Base-by-base conservation (phyloP, 1,140 invertebrate genomes). In the Lordiphosa stackelbergi region DNA sequence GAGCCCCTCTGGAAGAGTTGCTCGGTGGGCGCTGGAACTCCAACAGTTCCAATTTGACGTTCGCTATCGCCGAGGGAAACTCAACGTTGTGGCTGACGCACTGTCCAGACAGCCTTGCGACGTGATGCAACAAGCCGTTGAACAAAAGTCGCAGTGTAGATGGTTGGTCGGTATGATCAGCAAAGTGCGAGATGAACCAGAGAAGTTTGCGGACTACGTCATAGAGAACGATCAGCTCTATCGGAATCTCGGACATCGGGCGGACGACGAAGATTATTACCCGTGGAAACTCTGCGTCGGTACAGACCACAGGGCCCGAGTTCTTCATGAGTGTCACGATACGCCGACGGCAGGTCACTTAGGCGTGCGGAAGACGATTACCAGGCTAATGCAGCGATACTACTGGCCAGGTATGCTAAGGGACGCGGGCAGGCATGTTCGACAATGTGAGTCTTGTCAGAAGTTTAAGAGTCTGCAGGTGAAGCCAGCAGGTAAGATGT, bases 221-320 rank as follows among this genome's bases (percentile, higher is more conserved):
- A 22, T 9, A 7, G 16, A 24, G 9, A 24, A 10, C 9, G 16
- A 19, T 8, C 41, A 11, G 7, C 8, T 28, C 24, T 28, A 13
- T 5, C 7, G 24, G 24, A 28, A 28, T 5, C 24, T 24, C 8
- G 19, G 19, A 16, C 8, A 37, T 7, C 1, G 22, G 5, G 34
- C 16, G 5, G n/a, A 51, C 6, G 35, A 43, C 9, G 8, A 38
- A 5, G 6, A 9, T 16, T 40, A 2, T n/a, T n/a, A n/a, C n/a
- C n/a, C n/a, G n/a, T 51, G 35, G 3, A 40, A 40, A n/a, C 19
- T 24, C 8, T 43, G 41, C 10, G 41, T 43, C 8, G 41, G 5
- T 3, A 24, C 4, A 0, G 19, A 43, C 3, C 13, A 22, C 16
- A 4, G 41, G 11, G 11, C 10, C 10, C 5, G 11, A 12, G 36